Evolutionary conservation across 1,140 invertebrate species (phyloP).

Genomic region (Pseudomyrmex sp.): DNA sequence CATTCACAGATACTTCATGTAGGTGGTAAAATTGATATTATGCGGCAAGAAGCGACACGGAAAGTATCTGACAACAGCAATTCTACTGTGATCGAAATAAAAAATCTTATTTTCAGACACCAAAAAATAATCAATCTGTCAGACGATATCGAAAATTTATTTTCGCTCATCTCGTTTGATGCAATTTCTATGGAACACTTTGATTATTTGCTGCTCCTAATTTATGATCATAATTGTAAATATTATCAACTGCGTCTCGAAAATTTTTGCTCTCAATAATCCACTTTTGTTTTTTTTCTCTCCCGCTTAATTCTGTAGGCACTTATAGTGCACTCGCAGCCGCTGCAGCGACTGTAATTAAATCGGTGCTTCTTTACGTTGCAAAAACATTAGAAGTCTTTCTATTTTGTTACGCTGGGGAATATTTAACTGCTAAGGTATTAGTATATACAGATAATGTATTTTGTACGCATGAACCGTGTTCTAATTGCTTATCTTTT

Average conservation of each 20-base stretch:
- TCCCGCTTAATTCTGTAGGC: neutral
- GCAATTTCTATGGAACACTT: slow-evolving; percentile 58
- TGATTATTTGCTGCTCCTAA: slow-evolving; percentile 56
- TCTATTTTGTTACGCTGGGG: slow-evolving; percentile 61
- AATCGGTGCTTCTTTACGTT: slow-evolving; percentile 37
- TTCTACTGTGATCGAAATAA: neutral
- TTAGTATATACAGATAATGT: neutral
- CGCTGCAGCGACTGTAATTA: neutral
- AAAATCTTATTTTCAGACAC: slow-evolving; percentile 27
- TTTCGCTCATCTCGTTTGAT: slow-evolving; percentile 51
- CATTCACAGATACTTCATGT: slow-evolving; percentile 53
- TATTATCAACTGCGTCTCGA: neutral
- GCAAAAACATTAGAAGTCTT: slow-evolving; percentile 53
- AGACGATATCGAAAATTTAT: slow-evolving; percentile 56
- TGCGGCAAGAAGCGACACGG: neutral
- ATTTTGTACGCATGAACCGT: neutral
- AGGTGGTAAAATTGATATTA: slow-evolving; percentile 58
- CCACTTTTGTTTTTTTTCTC: neutral
- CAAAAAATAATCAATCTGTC: slow-evolving; percentile 42
- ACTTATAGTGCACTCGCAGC: neutral
- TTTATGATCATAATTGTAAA: slow-evolving; percentile 59
- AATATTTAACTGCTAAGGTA: slow-evolving; percentile 52
- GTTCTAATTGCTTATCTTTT: neutral
- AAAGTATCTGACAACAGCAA: neutral
- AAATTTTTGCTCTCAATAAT: neutral